A percentile compares a stretch with the other conserved stretches of the same genome.
These are phyloP conservation scores for Candidula unifasciata DNA, from an alignment of 2,888 invertebrate species.

Conservation along the genomic window DNA sequence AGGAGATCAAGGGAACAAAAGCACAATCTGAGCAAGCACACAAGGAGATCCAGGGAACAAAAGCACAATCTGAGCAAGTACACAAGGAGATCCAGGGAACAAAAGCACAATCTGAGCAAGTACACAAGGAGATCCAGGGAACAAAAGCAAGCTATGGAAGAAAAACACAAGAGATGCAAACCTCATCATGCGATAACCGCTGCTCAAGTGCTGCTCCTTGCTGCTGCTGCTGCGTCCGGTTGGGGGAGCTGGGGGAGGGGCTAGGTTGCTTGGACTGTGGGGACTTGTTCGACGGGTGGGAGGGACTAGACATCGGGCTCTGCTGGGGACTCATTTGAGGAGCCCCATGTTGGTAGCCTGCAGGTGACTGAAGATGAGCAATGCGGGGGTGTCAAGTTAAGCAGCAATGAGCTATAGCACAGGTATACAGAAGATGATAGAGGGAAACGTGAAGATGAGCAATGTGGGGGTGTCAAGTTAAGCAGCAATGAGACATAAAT, in stretches of 20 bases:
- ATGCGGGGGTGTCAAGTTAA: neutral
- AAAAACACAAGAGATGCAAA: constrained; percentile 69
- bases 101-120: neutral
- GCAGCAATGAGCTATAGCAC: neutral
- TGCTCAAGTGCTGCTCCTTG: constrained; percentile 68
- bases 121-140: neutral
- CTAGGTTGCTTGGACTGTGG: constrained; percentile 57
- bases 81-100: too few species aligned
- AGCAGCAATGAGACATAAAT: too few species aligned
- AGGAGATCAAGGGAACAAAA: too few species aligned
- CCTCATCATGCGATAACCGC: constrained; percentile 95
- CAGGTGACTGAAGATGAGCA: constrained; percentile 39
- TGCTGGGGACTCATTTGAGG: constrained; percentile 39
- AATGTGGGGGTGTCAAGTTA: too few species aligned
- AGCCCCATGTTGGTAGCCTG: constrained; percentile 37
- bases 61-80: too few species aligned
- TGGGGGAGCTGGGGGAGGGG: constrained; percentile 58
- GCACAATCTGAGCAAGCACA: too few species aligned
- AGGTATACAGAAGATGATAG: too few species aligned
- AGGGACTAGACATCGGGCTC: constrained; percentile 47
- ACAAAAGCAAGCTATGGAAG: neutral
- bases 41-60: too few species aligned
- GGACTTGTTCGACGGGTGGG: constrained; percentile 60
- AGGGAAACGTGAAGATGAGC: too few species aligned
- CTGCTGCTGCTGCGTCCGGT: constrained; percentile 57